Percentiles rank a stretch among this genome's conserved stretches.
Conservation (phyloP, 2,113 vertebrate species). For the Cavia porcellus region DNA sequence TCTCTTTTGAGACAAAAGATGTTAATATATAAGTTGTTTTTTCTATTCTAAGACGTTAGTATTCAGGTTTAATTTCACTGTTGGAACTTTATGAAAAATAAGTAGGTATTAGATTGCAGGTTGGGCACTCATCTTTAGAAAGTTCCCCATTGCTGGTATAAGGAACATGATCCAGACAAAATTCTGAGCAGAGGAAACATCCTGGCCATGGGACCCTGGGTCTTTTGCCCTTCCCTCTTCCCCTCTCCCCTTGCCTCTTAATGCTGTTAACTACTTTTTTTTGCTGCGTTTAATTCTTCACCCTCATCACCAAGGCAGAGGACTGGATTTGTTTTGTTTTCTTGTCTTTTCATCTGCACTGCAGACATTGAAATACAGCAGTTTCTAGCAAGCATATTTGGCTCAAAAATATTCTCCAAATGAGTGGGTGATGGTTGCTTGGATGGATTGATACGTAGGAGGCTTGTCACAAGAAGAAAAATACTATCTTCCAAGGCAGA, state of each 20-base stretch:
- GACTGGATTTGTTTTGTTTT: neutral
- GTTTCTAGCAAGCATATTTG: slow-evolving; percentile 5
- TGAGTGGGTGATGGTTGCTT: slow-evolving; percentile 53
- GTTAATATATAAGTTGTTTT: neutral
- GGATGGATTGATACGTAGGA: neutral
- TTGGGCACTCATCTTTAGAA: neutral
- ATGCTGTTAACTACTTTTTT: neutral
- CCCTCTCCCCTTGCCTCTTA: neutral
- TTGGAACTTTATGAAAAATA: neutral
- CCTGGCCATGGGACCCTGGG: neutral
- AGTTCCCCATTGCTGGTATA: neutral
- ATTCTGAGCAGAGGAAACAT: neutral
- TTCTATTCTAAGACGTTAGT: neutral
- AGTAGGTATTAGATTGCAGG: neutral
- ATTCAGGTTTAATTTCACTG: neutral
- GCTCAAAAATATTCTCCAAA: slow-evolving; percentile 59
- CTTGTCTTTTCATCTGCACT: slow-evolving; percentile 25
- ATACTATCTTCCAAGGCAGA: neutral
- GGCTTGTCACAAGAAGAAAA: slow-evolving; percentile 42
- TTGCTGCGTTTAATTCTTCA: neutral
- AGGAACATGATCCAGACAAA: neutral
- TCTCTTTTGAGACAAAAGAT: neutral
- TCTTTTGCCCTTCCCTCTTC: neutral
- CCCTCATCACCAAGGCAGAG: neutral
- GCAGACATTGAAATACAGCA: neutral